Evolutionary conservation across 2,113 vertebrate genomes (phyloP).

Genomic region (Isurus oxyrinchus): DNA sequence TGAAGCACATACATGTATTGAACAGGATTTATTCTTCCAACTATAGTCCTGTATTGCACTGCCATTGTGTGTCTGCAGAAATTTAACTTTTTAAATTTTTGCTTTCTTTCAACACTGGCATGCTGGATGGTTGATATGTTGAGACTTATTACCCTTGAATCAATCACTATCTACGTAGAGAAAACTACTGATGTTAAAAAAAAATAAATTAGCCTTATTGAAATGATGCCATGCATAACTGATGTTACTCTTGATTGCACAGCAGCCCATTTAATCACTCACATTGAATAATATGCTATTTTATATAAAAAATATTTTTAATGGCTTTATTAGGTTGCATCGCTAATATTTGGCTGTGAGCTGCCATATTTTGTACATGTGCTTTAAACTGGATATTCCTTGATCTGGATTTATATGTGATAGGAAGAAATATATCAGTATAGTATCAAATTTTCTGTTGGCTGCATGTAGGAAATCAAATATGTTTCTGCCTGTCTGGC

Average conservation of each 20-base stretch:
- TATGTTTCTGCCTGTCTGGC: not conserved
- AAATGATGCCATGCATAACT: not conserved
- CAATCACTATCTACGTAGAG: not conserved
- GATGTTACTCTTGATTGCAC: not conserved
- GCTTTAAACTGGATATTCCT: not conserved
- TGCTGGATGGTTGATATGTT: not conserved
- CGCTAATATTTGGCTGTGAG: not conserved
- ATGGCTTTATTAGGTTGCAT: not conserved
- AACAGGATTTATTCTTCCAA: not conserved
- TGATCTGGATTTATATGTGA: not conserved
- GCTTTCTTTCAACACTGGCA: not conserved
- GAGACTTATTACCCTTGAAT: not conserved
- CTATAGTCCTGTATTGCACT: not conserved
- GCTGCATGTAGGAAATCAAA: not conserved
- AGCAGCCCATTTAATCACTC: not conserved
- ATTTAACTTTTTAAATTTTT: not conserved
- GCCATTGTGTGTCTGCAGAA: not conserved
- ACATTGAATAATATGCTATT: not conserved
- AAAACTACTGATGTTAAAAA: not conserved
- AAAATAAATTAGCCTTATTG: not conserved
- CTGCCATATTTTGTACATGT: not conserved
- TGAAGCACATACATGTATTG: not conserved
- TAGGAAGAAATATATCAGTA: not conserved
- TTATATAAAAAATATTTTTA: not conserved
- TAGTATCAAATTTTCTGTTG: not conserved